Evolutionary conservation across 2,888 invertebrate species (phyloP).

Genomic region (Ormyrus thymus): DNA sequence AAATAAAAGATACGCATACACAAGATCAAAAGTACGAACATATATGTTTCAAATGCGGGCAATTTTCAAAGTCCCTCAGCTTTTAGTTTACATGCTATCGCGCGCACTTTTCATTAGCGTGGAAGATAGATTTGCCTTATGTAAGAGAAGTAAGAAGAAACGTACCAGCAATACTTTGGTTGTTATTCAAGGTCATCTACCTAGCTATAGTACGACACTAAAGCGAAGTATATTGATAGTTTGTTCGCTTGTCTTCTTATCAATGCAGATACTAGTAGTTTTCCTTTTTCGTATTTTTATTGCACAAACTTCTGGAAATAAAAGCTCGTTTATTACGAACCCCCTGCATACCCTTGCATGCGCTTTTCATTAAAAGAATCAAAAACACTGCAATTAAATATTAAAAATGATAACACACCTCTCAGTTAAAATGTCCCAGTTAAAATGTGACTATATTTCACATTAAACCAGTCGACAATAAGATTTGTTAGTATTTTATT

Average conservation of each 20-base stretch:
- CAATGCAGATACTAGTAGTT: conserved; percentile 32
- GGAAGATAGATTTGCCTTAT: conserved; percentile 27
- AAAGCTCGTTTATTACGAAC: too few species aligned
- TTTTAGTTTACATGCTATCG: neutral
- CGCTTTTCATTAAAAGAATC: too few species aligned
- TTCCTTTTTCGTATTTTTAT: conserved; percentile 7
- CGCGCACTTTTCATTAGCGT: conserved; percentile 16
- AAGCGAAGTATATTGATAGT: conserved; percentile 47
- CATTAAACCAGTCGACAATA: too few species aligned
- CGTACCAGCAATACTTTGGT: conserved; percentile 52
- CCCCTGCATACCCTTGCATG: too few species aligned
- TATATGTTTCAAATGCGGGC: conserved; percentile 14
- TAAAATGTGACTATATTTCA: too few species aligned
- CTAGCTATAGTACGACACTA: conserved; percentile 44
- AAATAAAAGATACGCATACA: conserved; percentile 22
- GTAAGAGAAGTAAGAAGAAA: conserved; percentile 45
- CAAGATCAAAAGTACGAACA: conserved; percentile 25
- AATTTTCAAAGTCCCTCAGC: conserved; percentile 13
- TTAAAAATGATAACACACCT: too few species aligned
- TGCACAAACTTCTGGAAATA: too few species aligned
- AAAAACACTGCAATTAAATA: too few species aligned
- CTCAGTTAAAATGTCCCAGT: too few species aligned
- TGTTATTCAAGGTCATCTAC: conserved; percentile 47
- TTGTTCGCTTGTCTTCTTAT: conserved; percentile 31
- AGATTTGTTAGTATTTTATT: too few species aligned